These are phyloP conservation scores for Eumaeus atala DNA, from an alignment of 1,140 invertebrate genomes.

Conservation along the genomic window DNA sequence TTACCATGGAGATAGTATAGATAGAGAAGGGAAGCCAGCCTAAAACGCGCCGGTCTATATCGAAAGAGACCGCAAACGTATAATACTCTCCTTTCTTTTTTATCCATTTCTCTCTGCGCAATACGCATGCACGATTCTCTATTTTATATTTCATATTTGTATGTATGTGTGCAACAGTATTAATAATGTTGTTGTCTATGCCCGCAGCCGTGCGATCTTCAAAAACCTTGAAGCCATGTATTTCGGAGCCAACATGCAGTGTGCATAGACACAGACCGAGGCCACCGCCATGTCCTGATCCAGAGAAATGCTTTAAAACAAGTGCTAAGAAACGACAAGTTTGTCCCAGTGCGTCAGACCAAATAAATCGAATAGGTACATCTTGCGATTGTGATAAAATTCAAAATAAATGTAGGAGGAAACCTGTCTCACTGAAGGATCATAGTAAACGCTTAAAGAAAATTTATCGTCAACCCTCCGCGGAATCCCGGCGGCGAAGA, in stretches of 20 bases:
- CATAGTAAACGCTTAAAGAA: conserved; percentile 49
- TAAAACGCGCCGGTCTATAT: no score
- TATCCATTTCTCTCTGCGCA: no score
- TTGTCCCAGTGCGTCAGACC: conserved; percentile 54
- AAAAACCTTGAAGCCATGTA: conserved; percentile 55
- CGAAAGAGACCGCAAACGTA: no score
- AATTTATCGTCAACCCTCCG: conserved; percentile 40
- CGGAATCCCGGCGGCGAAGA: conserved; percentile 44
- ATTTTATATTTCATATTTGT: no score
- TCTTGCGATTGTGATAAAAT: conserved; percentile 44
- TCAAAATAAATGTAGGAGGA: conserved; percentile 42
- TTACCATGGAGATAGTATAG: no score
- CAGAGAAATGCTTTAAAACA: conserved; percentile 52
- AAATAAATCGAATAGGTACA: conserved; percentile 35
- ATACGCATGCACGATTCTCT: no score
- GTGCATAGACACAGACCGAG: conserved; percentile 50
- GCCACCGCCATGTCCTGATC: conserved; percentile 46
- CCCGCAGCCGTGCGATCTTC: no score
- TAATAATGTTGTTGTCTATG: conserved; percentile 18
- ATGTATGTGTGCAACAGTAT: no score
- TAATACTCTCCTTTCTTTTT: no score
- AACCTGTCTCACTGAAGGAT: conserved; percentile 23
- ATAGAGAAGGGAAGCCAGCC: no score
- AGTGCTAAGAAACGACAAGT: conserved; percentile 39
- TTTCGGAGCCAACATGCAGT: conserved; percentile 55